Evolutionary conservation across 2,888 invertebrate genomes (phyloP).

Genomic region (Sphinx pinastri): DNA sequence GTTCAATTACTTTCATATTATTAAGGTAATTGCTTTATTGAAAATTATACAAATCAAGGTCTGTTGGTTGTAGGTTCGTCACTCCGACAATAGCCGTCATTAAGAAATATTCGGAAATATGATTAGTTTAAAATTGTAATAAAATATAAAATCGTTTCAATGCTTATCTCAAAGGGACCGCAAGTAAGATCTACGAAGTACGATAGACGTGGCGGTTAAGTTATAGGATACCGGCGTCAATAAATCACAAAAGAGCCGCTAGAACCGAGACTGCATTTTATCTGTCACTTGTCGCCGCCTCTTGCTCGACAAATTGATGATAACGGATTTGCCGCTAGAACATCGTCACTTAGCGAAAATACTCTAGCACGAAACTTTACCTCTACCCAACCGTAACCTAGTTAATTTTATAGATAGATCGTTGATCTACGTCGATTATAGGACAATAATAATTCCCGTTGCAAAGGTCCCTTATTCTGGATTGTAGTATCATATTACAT

Average conservation of each 20-base stretch:
- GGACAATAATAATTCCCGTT: too few species aligned
- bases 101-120: too few species aligned
- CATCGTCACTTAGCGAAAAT: slow-evolving; percentile 22
- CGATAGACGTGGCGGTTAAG: slow-evolving; percentile 30
- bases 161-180: slow-evolving; percentile 23
- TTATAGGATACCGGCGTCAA: slow-evolving; percentile 46
- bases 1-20: slow-evolving; percentile 1
- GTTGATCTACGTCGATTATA: too few species aligned
- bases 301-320: slow-evolving; percentile 61
- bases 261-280: slow-evolving; percentile 63
- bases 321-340: slow-evolving; percentile 45
- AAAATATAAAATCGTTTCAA: not conserved
- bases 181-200: slow-evolving; percentile 14
- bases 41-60: not conserved
- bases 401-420: too few species aligned
- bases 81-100: not conserved
- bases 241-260: slow-evolving; percentile 60
- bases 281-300: slow-evolving; percentile 61
- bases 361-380: slow-evolving; percentile 11
- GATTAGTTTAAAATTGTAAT: too few species aligned
- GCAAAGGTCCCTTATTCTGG: too few species aligned
- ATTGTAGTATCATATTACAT: too few species aligned
- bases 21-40: not conserved
- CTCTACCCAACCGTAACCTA: not conserved
- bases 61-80: not conserved